Evolutionary conservation across 2,888 invertebrate genomes (phyloP), one percentile per base, ranked within the genome.

Genomic region (Myopa testacea): DNA sequence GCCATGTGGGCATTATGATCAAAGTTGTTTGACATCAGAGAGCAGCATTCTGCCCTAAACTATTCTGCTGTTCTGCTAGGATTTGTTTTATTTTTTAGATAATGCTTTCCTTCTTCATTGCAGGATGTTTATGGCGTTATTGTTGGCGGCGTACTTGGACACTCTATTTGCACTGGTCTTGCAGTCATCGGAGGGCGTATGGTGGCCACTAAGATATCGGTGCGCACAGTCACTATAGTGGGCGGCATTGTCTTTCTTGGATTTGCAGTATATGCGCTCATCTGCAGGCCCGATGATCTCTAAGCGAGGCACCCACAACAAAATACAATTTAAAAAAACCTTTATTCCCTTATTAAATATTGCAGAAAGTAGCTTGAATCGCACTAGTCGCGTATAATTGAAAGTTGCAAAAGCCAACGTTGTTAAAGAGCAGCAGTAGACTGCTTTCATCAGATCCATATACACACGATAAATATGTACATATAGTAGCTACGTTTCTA

Each of bases 161-260:
- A 99, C 90, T 94, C 96, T 14, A 90, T 99, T 78, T 99, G 99
- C 90, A 99, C 99, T 16, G 98, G 98, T 4, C 90, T 99, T 83
- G 99, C 99, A 82, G 99, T 99, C 76, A 91, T 99, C 82, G 98
- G 98, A 60, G 99, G 99, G 0, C 92, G 98, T 85, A 95, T 99
- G 92, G 94, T 99, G 83, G 98, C 99, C 67, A 96, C 98, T 89
- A 95, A 94, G 91, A 99, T 99, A 88, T 99, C 99, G 82, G 97
- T 99, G 38, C 92, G 97, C 90, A 98, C 98, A 91, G 99, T 99
- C 80, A 99, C 99, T 77, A 93, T 99, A 85, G 94, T 98, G 85
- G 99, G 99, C 83, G 99, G 98, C 86, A 90, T 98, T 76, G 98
- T 98, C 83, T 99, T 99, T 91, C 91, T 99, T 80, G 90, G 97